These are phyloP conservation scores for Dendrolimus houi DNA, from an alignment of 2,888 invertebrate species.

Conservation along the genomic window DNA sequence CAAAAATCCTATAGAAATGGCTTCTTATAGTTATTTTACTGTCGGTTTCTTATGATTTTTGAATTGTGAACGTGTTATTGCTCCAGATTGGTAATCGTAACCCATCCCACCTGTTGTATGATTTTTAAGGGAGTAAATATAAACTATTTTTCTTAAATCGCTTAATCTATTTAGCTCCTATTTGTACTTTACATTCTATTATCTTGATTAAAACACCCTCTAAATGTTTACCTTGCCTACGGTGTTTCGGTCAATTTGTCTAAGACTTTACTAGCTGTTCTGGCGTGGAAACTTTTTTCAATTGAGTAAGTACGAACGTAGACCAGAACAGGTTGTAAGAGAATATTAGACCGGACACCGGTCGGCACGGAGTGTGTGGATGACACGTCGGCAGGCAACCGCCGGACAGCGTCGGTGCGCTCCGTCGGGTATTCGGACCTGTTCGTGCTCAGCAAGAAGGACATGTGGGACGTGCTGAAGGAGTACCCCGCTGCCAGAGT, in stretches of 20 bases:
- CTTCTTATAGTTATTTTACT: conserved; percentile 54
- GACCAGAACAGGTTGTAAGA: conserved; percentile 36
- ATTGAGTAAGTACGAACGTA: conserved; percentile 3
- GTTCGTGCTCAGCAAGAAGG: conserved; percentile 98
- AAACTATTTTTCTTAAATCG: conserved; percentile 26
- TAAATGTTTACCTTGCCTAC: conserved; percentile 28
- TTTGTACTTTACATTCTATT: conserved; percentile 11
- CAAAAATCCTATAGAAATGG: conserved; percentile 51
- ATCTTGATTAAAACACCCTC: conserved; percentile 5
- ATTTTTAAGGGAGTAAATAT: conserved; percentile 29
- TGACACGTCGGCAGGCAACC: conserved; percentile 88
- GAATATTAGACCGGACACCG: conserved; percentile 45
- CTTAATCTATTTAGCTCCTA: conserved; percentile 19
- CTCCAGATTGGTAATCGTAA: conserved; percentile 25
- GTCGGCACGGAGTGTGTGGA: conserved; percentile 76
- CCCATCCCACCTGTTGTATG: conserved; percentile 34
- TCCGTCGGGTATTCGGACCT: conserved; percentile 99
- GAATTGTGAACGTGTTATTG: conserved; percentile 34
- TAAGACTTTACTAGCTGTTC: conserved; percentile 28
- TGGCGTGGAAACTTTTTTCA: conserved; percentile 14
- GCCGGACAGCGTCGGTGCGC: conserved; percentile 97
- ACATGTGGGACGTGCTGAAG: conserved; percentile 99
- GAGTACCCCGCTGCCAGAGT: conserved; percentile 96
- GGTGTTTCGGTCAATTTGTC: conserved; percentile 37
- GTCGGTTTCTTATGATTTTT: conserved; percentile 27